Percentiles rank a stretch among this genome's conserved stretches.
These are phyloP conservation scores for Tromatobia lineatoria DNA, from an alignment of 2,888 invertebrate species.

Conservation along the genomic window DNA sequence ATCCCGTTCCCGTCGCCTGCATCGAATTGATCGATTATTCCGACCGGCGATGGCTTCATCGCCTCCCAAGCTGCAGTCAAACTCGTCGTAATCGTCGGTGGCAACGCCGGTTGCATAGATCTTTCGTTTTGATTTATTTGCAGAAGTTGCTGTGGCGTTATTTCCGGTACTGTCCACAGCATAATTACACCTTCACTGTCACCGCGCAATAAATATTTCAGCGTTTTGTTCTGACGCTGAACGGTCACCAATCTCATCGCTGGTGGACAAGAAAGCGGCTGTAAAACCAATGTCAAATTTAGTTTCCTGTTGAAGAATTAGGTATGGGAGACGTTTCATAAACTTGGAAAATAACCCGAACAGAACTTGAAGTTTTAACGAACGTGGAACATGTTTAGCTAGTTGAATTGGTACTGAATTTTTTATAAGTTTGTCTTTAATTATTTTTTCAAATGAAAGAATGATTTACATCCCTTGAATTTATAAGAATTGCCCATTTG, in stretches of 20 bases:
- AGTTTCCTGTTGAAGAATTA: background rate
- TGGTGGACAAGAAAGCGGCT: slow-evolving; percentile 96
- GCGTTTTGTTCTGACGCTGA: slow-evolving; percentile 89
- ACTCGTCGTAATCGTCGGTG: slow-evolving; percentile 93
- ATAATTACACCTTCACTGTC: slow-evolving; percentile 97
- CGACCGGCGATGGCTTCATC: slow-evolving; percentile 95
- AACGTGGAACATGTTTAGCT: no score
- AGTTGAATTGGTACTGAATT: background rate
- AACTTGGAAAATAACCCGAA: no score
- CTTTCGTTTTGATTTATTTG: slow-evolving; percentile 88
- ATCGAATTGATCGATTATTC: slow-evolving; percentile 95
- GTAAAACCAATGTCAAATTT: slow-evolving; percentile 56
- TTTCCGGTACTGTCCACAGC: slow-evolving; percentile 95
- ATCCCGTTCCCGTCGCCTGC: slow-evolving; percentile 90
- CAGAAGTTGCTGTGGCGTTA: slow-evolving; percentile 88
- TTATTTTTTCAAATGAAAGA: background rate
- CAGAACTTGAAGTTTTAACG: no score
- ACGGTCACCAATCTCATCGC: slow-evolving; percentile 94
- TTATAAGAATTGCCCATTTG: no score
- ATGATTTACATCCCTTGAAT: no score
- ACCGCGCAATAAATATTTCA: slow-evolving; percentile 92
- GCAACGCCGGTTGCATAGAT: slow-evolving; percentile 87
- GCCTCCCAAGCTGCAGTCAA: slow-evolving; percentile 95
- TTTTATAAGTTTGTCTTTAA: slow-evolving; percentile 1
- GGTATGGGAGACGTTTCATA: background rate